Percentiles rank a stretch among this genome's conserved stretches.
phyloP scores from a whole-genome alignment of 35 echinoderm and acorn worm species.

The Acanthaster planci region DNA sequence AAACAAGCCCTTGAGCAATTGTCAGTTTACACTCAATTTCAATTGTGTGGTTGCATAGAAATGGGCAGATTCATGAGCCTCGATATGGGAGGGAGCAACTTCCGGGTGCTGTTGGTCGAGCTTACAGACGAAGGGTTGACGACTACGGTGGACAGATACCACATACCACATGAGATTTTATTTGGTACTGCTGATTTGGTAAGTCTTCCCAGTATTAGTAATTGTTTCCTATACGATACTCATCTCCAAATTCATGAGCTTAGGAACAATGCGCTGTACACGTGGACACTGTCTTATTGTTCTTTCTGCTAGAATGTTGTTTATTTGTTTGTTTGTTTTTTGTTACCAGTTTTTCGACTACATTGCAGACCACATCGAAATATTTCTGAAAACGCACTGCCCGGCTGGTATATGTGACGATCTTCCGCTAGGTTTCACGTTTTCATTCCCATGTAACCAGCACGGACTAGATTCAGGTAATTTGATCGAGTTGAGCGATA shows the following conservation, averaged over 20 bases:
- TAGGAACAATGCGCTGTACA: too few species aligned
- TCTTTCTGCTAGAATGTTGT: too few species aligned
- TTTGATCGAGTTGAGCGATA: too few species aligned
- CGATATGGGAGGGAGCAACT: conserved; percentile 10
- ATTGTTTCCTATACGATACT: too few species aligned
- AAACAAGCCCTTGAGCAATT: too few species aligned
- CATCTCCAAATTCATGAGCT: too few species aligned
- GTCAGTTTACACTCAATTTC: too few species aligned
- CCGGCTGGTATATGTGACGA: neutral
- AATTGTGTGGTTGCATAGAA: neutral
- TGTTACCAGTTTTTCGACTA: conserved; percentile 5
- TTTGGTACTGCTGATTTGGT: neutral
- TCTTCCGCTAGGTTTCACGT: neutral
- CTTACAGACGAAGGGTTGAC: neutral
- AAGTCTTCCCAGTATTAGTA: neutral
- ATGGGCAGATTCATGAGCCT: neutral
- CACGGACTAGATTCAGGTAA: conserved; percentile 3
- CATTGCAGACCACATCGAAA: neutral
- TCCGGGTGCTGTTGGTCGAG: neutral
- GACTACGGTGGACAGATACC: neutral
- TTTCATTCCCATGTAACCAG: neutral
- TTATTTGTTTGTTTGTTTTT: too few species aligned
- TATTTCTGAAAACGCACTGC: neutral
- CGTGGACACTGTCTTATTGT: too few species aligned
- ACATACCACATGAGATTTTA: neutral